Base-by-base conservation (phyloP, 2,797 vertebrate genomes). In the Microchirus variegatus region DNA sequence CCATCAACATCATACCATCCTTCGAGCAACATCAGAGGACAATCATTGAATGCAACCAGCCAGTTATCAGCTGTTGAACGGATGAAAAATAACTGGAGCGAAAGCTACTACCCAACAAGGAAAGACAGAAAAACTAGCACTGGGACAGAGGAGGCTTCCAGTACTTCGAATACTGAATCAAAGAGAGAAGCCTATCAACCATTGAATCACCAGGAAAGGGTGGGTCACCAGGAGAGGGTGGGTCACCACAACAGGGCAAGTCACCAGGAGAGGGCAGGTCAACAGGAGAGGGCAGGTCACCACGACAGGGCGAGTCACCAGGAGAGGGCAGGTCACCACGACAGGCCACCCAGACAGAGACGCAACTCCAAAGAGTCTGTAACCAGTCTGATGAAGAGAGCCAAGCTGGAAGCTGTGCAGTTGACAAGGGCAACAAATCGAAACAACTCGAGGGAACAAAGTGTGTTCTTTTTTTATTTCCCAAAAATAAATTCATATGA, bases 301-400 rank as follows among this genome's bases (percentile, higher is more conserved):
- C 40, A 11, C 11, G 14, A 11, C 40, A 41, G 40, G 11, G 10
- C 26, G 10, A 11, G 40, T 42, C 40, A 12, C 1, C 41, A 42
- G 5, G 41, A 42, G 10, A 16, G n/a, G 42, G 13, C 3, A 4
- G 17, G 38, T 37, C 41, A 12, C 14, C 3, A 0, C 38, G 35
- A 67, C 2, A 58, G 2, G 19, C 9, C 6, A 10, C 10, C 12
- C 9, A 64, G 14, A 44, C 64, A 9, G 5, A 61, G 56, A 41
- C 35, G 12, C 17, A 55, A 1, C 13, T 60, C 19, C 10, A 18
- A n/a, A 0, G 38, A 60, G 3, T 2, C 18, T 16, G 12, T 1
- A 18, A 10, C 61, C 3, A 63, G 9, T 0, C 59, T 85, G 46
- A 74, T 80, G 75, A 84, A 75, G 53, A 77, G 3, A 57, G 14